Conservation (phyloP, 2,797 vertebrate species). For the Galagoides demidoff region DNA sequence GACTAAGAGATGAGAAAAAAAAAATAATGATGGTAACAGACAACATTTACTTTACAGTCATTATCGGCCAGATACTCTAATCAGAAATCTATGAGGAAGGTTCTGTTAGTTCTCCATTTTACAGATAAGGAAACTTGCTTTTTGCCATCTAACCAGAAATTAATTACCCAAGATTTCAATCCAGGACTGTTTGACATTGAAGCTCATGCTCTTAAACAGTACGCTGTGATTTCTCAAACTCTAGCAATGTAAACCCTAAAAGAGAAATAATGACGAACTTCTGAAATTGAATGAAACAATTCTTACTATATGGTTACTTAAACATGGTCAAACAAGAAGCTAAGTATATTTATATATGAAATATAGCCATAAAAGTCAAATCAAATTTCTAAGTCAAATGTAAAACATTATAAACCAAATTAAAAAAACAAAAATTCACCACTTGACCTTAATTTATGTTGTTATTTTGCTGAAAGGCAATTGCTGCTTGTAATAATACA, state of each 20-base stretch:
- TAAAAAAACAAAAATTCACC: neutral
- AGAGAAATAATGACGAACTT: neutral
- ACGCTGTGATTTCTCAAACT: neutral
- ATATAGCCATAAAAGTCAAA: neutral
- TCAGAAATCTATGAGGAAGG: neutral
- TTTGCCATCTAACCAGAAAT: neutral
- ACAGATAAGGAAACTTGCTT: neutral
- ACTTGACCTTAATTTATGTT: neutral
- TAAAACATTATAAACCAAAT: neutral
- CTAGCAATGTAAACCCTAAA: neutral
- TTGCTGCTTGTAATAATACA: neutral
- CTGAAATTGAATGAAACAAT: neutral
- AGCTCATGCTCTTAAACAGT: neutral
- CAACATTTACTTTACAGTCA: neutral
- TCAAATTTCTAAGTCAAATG: neutral
- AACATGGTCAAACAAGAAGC: neutral
- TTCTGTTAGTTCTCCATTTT: neutral
- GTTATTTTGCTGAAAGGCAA: neutral
- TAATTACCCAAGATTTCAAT: neutral
- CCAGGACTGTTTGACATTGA: neutral
- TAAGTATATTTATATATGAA: neutral
- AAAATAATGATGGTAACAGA: neutral
- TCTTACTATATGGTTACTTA: slow-evolving; percentile 5
- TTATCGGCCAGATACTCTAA: neutral
- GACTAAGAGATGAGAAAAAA: neutral